Evolutionary conservation across 2,888 invertebrate species (phyloP), one percentile per base, ranked within the genome.

Genomic region (Choreutis nemorana): DNA sequence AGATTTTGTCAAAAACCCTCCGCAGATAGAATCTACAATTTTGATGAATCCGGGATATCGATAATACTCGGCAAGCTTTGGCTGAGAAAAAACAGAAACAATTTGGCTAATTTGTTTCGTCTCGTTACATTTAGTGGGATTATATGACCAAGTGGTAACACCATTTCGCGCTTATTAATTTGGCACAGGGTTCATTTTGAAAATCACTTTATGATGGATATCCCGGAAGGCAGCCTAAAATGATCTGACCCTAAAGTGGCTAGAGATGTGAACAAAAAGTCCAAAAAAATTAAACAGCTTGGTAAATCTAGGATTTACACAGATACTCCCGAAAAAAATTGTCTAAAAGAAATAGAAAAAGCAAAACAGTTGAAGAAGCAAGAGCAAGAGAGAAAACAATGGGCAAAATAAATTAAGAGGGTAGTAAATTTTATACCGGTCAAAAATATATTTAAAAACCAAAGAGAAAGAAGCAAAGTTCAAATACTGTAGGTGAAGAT

Each of bases 11-110:
- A 33, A 21, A 21, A 33, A 4, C 37, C 39, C 11, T 26, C 38
- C 24, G 34, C 36, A 1, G 37, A 37, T 11, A 20, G 39, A 6
- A 44, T 41, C 15, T 40, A 23, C 10, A 41, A 43, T 12, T 12
- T 33, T 3, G 42, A 45, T 28, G 46, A 46, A 23, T 42, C 39
- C 1, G 48, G 46, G 3, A 27, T 45, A 4, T 45, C 44, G 8
- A 45, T 42, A 1, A 44, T 42, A 1, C 47, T 44, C 20, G 46
- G 37, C 10, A 44, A 32, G 24, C 47, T 4, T 13, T 50, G 7
- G 38, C 44, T 4, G 34, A 35, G 28, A 24, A 32, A 9, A 45
- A 42, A 1, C 9, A 5, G 9, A 13, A 14, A n/a, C 13, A 25
- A 6, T 6, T 23, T n/a, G 5, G n/a, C 23, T 23, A 5, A 9